These are phyloP conservation scores for Eulemur mongoz DNA, from an alignment of 2,797 vertebrate species.

Conservation along the genomic window DNA sequence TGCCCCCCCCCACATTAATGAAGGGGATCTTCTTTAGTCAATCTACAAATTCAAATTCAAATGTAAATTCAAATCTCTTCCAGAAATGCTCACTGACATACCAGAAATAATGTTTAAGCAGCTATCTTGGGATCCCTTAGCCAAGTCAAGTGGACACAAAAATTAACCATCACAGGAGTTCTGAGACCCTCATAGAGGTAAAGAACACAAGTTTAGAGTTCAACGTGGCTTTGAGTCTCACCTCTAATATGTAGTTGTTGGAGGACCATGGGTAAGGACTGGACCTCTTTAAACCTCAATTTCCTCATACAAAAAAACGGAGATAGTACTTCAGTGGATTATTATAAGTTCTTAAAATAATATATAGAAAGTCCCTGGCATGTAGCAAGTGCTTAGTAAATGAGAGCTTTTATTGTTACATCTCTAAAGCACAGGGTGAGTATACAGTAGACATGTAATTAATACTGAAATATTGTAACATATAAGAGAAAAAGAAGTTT, in stretches of 20 bases:
- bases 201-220: neutral
- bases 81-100: neutral
- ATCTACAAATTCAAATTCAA: neutral
- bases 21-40: neutral
- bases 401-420: neutral
- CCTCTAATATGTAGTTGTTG: neutral
- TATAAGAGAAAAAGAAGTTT: neutral
- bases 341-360: neutral
- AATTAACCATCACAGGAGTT: neutral
- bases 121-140: neutral
- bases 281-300: neutral
- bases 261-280: neutral
- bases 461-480: neutral
- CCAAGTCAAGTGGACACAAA: neutral
- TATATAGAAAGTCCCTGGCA: neutral
- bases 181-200: neutral
- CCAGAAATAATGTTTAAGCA: neutral
- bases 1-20: neutral
- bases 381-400: neutral
- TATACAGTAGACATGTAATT: neutral
- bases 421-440: neutral
- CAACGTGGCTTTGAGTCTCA: neutral
- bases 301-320: neutral
- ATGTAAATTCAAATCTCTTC: neutral
- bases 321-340: neutral